Evolutionary conservation across 2,888 invertebrate species (phyloP), one percentile per base, ranked within the genome.

Genomic region (Melanostoma mellinum): DNA sequence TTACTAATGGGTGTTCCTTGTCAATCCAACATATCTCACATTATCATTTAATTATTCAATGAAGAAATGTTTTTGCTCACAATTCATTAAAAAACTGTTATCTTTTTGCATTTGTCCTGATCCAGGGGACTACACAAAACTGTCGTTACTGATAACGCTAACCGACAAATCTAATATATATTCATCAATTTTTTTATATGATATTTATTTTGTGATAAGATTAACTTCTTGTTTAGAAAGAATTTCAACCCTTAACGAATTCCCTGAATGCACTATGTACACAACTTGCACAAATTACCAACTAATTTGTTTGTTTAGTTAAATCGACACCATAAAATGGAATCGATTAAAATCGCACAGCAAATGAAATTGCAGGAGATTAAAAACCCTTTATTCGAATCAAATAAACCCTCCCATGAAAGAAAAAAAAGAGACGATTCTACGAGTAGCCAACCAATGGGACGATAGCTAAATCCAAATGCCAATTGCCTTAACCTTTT

Each of bases 191-290:
- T 58, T 10, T 58, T 75, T 9, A 65, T 75, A 71, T 75, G 75
- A 50, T 71, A 75, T 80, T 75, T 75, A 80, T 75, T 71, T 69
- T 53, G 52, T 65, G 69, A 58, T 71, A 52, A 75, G 69, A 80
- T 71, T 40, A 61, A 20, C 20, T 20, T 20, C 20, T 20, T 20
- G 20, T 20, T 20, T 20, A 20, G 20, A 20, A 20, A 20, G 20
- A 20, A 20, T 20, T 20, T 20, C 20, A 20, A 20, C 42, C 60
- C 10, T 63, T 58, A 63, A 50, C 42, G 58, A 44, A 63, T 63
- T 9, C 42, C 35, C 9, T n/a, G 55, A 68, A 35, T 65, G 73
- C 46, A 63, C 46, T 40, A 20, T 8, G 20, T 56, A 33, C 33
- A 44, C 10, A 60, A 60, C 35, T 44, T 60, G 44, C 44, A 33